Percentiles rank a stretch among this genome's conserved stretches.
Conservation (phyloP, 1,140 invertebrate genomes). For the Myzus persicae region DNA sequence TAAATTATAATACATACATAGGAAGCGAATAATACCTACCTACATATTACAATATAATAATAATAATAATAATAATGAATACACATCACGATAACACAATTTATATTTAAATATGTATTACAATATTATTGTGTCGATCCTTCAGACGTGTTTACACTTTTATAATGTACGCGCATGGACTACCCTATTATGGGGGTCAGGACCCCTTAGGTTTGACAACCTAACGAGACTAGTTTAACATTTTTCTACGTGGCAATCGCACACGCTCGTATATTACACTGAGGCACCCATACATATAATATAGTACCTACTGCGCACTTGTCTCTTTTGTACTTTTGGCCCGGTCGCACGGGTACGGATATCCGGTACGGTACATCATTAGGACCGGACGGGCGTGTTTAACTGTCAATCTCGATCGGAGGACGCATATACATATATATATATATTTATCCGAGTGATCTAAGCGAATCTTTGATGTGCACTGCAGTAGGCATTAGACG, state of each 20-base stretch:
- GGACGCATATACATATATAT: neutral
- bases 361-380: constrained; percentile 43
- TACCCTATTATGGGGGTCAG: neutral
- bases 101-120: neutral
- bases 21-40: neutral
- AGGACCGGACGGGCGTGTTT: constrained; percentile 39
- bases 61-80: neutral
- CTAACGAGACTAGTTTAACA: neutral
- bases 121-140: neutral
- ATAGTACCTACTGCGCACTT: neutral
- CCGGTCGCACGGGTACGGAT: constrained; percentile 37
- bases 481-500: neutral
- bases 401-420: constrained; percentile 24
- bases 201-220: neutral
- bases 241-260: neutral
- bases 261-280: neutral
- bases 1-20: neutral
- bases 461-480: neutral
- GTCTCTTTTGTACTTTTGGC: constrained; percentile 35
- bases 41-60: no score
- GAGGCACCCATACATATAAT: no score
- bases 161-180: neutral
- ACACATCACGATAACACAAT: neutral
- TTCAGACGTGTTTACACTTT: neutral
- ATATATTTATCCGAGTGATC: no score